phyloP scores from a whole-genome alignment of 2,113 vertebrate species.

The Rousettus leschenaultii region DNA sequence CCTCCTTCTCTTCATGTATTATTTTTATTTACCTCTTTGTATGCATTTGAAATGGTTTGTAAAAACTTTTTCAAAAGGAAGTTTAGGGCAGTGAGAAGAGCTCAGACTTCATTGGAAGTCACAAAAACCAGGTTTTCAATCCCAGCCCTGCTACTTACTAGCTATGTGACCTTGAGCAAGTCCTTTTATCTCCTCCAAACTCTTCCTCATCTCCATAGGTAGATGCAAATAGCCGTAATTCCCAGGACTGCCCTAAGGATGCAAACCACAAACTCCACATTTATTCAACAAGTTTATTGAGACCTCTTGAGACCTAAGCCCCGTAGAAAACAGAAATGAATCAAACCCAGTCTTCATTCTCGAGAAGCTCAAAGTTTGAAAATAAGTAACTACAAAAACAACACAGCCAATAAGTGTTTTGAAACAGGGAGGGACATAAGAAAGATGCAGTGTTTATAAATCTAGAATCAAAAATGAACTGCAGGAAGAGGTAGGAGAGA shows the following conservation, averaged over 20 bases:
- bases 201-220: not conserved
- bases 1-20: not conserved
- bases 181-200: not conserved
- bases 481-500: not conserved
- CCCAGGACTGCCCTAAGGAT: not conserved
- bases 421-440: not conserved
- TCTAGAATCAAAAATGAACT: not conserved
- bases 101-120: not conserved
- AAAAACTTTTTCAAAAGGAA: not conserved
- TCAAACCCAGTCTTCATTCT: not conserved
- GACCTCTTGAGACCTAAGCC: not conserved
- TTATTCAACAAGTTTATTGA: conserved; percentile 64
- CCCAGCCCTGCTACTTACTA: not conserved
- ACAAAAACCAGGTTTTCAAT: not conserved
- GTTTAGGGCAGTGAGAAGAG: not conserved
- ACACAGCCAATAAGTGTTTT: not conserved
- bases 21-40: not conserved
- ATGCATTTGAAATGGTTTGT: not conserved
- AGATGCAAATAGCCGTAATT: not conserved
- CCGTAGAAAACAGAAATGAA: conserved; percentile 27
- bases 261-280: not conserved
- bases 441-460: not conserved
- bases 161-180: not conserved
- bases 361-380: conserved; percentile 2
- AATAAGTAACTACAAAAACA: conserved; percentile 8